Percentiles rank a stretch among this genome's conserved stretches.
These are phyloP conservation scores for Bradysia coprophila DNA, from an alignment of 1,140 invertebrate genomes.

Conservation along the genomic window DNA sequence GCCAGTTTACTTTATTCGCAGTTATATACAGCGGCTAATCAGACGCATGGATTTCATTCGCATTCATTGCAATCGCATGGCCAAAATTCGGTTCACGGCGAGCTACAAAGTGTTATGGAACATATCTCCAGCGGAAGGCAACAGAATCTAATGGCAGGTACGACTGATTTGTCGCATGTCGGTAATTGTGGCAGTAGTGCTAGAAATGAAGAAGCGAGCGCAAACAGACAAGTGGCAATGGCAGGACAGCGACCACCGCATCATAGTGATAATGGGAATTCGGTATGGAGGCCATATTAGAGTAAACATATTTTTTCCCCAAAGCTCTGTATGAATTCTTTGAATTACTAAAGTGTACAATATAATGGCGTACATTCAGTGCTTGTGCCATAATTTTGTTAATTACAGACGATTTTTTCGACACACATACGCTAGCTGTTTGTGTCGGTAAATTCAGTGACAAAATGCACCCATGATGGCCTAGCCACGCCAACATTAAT, in stretches of 20 bases:
- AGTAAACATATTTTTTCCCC: neutral
- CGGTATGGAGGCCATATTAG: constrained; percentile 40
- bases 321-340: too few species aligned
- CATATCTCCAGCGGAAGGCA: constrained; percentile 39
- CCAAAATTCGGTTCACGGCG: constrained; percentile 39
- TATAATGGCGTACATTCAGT: too few species aligned
- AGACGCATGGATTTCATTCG: constrained; percentile 53
- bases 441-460: too few species aligned
- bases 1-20: constrained; percentile 66
- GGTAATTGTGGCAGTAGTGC: constrained; percentile 41
- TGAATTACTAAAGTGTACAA: too few species aligned
- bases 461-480: too few species aligned
- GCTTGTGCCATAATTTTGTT: too few species aligned
- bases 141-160: constrained; percentile 30
- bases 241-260: constrained; percentile 36
- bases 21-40: constrained; percentile 57
- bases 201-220: constrained; percentile 31
- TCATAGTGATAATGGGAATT: constrained; percentile 41
- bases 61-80: constrained; percentile 40
- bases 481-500: too few species aligned
- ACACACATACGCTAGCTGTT: too few species aligned
- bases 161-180: constrained; percentile 33
- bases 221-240: constrained; percentile 26
- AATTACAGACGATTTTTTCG: too few species aligned
- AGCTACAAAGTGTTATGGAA: constrained; percentile 49